A percentile compares a stretch with the other conserved stretches of the same genome.
Conservation (phyloP, 2,888 invertebrate species). For the Colostygia pectinataria region DNA sequence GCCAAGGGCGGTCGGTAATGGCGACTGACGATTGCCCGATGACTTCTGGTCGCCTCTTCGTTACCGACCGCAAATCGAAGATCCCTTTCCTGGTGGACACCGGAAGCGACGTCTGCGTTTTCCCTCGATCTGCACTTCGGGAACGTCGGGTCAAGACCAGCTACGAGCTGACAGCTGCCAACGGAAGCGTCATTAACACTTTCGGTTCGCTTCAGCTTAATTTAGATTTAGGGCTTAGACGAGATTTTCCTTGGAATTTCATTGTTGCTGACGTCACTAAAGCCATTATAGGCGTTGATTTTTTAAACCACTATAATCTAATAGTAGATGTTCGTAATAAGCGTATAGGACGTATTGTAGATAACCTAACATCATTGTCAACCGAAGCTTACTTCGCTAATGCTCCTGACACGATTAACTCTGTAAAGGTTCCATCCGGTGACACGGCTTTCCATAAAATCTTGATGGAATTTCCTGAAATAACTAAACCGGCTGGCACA, state of each 20-base stretch:
- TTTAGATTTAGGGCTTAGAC: constrained; percentile 36
- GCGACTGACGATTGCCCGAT: constrained; percentile 20
- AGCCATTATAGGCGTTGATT: constrained; percentile 41
- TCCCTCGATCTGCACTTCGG: constrained; percentile 15
- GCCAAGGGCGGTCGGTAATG: constrained; percentile 14
- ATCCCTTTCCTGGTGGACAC: constrained; percentile 1
- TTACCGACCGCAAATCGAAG: constrained; percentile 13
- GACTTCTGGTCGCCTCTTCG: constrained; percentile 24
- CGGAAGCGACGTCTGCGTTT: constrained; percentile 27
- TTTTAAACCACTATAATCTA: constrained; percentile 26
- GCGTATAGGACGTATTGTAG: constrained; percentile 15
- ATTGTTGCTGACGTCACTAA: constrained; percentile 39
- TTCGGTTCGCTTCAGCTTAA: constrained; percentile 32
- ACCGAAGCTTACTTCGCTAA: constrained; percentile 6
- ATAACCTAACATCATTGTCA: constrained; percentile 17
- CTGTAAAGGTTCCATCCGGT: constrained; percentile 24
- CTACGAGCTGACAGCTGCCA: constrained; percentile 33
- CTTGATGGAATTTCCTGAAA: constrained; percentile 20
- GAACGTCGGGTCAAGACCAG: constrained; percentile 21
- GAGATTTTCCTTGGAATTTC: constrained; percentile 37
- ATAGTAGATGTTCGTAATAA: constrained; percentile 19
- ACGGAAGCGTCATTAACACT: constrained; percentile 34
- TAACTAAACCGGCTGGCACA: constrained; percentile 30
- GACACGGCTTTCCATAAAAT: constrained; percentile 14
- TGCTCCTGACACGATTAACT: constrained; percentile 9